Conservation (phyloP, 2,113 vertebrate species). For the Silurus asotus region DNA sequence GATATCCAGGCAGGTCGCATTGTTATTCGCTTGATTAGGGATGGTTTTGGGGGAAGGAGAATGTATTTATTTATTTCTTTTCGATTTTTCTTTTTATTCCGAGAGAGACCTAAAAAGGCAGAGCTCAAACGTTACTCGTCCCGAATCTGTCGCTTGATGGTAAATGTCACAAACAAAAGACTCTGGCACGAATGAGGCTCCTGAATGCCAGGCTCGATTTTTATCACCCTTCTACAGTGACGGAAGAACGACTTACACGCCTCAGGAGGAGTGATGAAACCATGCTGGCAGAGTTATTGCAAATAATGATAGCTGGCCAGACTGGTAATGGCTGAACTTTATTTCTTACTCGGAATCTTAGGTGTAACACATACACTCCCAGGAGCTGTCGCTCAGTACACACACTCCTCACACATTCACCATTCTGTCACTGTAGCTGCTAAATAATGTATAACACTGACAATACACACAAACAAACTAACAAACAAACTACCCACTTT, state of each 20-base stretch:
- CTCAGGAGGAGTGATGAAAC: slow-evolving; percentile 28
- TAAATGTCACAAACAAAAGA: slow-evolving; percentile 49
- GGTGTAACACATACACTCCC: not conserved
- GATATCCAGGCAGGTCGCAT: slow-evolving; percentile 36
- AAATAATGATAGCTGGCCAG: slow-evolving; percentile 20
- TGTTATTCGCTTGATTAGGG: slow-evolving; percentile 35
- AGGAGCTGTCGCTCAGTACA: not conserved
- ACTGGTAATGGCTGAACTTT: not conserved
- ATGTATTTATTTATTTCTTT: slow-evolving; percentile 3
- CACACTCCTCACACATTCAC: not conserved
- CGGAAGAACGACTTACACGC: slow-evolving; percentile 21
- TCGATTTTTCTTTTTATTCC: not conserved
- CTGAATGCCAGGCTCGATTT: slow-evolving; percentile 46
- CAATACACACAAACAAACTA: not conserved
- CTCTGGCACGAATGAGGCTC: not conserved
- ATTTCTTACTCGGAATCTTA: not conserved
- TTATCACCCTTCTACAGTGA: slow-evolving; percentile 42
- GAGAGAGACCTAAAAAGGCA: slow-evolving; percentile 24
- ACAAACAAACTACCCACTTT: not conserved
- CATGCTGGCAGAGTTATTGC: not conserved
- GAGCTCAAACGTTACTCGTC: not conserved
- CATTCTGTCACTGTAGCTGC: not conserved
- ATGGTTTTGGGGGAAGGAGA: not conserved
- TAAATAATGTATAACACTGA: not conserved
- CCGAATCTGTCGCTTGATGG: slow-evolving; percentile 32